A percentile compares a stretch with the other conserved stretches of the same genome.
Evolutionary conservation across 1,140 invertebrate species (phyloP).

Genomic region (Euborellia annulipes): DNA sequence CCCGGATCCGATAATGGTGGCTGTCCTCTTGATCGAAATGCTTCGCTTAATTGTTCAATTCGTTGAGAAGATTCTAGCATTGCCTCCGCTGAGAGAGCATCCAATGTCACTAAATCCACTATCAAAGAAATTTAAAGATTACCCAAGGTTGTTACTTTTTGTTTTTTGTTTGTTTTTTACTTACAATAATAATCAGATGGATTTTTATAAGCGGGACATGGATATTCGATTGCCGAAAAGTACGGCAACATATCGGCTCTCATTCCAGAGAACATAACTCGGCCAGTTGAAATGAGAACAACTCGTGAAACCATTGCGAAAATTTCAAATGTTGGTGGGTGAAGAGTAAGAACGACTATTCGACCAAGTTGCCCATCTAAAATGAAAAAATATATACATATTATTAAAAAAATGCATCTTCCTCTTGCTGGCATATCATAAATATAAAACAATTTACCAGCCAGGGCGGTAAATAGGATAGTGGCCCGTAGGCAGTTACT

Average conservation of each 20-base stretch:
- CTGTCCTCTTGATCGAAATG: constrained; percentile 49
- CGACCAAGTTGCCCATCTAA: constrained; percentile 29
- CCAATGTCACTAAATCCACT: constrained; percentile 87
- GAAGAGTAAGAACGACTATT: constrained; percentile 79
- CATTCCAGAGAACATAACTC: constrained; percentile 79
- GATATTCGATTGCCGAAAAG: constrained; percentile 85
- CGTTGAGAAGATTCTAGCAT: constrained; percentile 86
- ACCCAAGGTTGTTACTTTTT: too few relatives aligned
- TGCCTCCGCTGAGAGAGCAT: constrained; percentile 81
- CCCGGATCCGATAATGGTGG: constrained; percentile 54
- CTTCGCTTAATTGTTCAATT: constrained; percentile 74
- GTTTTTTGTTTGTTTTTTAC: constrained; percentile 21
- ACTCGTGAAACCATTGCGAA: constrained; percentile 85
- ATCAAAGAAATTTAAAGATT: constrained; percentile 17
- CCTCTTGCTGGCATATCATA: too few relatives aligned
- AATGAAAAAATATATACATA: constrained; percentile 9
- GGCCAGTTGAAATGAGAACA: constrained; percentile 68
- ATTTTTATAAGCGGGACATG: constrained; percentile 90
- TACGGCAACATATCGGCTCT: constrained; percentile 80
- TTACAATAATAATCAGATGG: constrained; percentile 90
- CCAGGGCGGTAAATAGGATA: too few relatives aligned
- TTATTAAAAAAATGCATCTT: too few relatives aligned
- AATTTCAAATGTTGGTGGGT: constrained; percentile 89
- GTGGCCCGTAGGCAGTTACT: too few relatives aligned
- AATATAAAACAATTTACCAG: too few relatives aligned